A percentile compares a stretch with the other conserved stretches of the same genome.
Conservation (phyloP, 2,797 vertebrate species). For the Macropus fuliginosus region DNA sequence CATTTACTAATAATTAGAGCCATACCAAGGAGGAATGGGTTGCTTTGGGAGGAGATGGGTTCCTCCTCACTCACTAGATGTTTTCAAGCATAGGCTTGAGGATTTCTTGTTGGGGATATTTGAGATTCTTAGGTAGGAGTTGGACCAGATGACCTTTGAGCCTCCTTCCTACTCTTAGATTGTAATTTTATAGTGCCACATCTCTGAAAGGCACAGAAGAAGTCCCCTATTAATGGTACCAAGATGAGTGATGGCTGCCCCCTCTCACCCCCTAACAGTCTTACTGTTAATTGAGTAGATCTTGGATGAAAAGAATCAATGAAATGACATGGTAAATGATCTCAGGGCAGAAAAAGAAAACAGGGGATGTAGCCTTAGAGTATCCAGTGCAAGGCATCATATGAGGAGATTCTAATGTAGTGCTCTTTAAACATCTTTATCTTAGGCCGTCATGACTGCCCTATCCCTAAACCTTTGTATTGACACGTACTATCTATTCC, state of each 20-base stretch:
- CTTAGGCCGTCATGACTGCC: background rate
- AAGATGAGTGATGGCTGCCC: background rate
- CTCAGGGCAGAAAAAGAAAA: background rate
- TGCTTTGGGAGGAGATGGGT: background rate
- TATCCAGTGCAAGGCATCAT: background rate
- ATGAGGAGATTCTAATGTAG: background rate
- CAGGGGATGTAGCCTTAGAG: background rate
- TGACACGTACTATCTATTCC: background rate
- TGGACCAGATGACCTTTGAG: background rate
- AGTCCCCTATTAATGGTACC: background rate
- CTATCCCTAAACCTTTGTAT: background rate
- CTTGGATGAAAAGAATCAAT: background rate
- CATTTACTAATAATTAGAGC: background rate
- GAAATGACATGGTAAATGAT: background rate
- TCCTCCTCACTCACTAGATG: background rate
- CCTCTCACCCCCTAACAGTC: background rate
- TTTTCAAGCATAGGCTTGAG: background rate
- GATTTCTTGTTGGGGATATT: background rate
- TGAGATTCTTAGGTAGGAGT: background rate
- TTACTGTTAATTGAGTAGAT: background rate
- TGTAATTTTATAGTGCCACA: background rate
- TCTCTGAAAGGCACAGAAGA: background rate
- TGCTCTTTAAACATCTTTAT: no score
- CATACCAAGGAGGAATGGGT: background rate
- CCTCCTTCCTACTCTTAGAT: background rate